Evolutionary conservation across 2,113 vertebrate species (phyloP), one percentile per base, ranked within the genome.

Genomic region (Channa maculata): DNA sequence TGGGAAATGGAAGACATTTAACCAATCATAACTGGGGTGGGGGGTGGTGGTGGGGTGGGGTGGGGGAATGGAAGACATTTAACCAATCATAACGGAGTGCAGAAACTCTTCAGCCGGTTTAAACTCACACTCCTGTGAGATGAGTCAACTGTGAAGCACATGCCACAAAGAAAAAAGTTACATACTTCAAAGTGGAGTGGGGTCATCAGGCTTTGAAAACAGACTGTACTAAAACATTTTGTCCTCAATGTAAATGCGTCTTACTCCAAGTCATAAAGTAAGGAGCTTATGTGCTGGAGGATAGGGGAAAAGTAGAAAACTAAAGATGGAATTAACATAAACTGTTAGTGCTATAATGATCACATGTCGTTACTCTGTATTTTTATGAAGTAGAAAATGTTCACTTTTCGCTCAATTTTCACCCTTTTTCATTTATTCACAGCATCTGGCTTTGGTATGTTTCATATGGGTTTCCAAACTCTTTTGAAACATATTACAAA

Each of bases 121-220:
- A 86, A 89, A 51, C 86, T 92, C 90, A 86, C 91, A 89, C 81
- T 80, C 54, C 5, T 57, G 52, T 86, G 85, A 59, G 89, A 94
- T 94, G 92, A 93, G 88, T 94, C 93, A 94, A 89, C 83, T 80
- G 60, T 77, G 75, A 91, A 79, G 77, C 77, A 68, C 80, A 88
- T 85, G 69, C 86, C 59, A 80, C 65, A 80, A 71, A 79, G 76
- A 48, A 73, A 72, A 92, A 89, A 87, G 89, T 92, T 87, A 87
- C 75, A 77, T 78, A 74, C 54, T 53, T 55, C 11, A 44, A n/a
- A 64, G 12, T 10, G 76, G 57, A 69, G 55, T 70, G 48, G 60
- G 66, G 82, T 75, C 66, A 60, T 59, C 3, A 0, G 43, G 34
- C 48, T 72, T 57, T 80, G 64, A 88, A 89, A 86, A 92, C 91